A percentile compares a stretch with the other conserved stretches of the same genome.
Evolutionary conservation across 2,113 vertebrate genomes (phyloP).

Genomic region (Tichodroma muraria): DNA sequence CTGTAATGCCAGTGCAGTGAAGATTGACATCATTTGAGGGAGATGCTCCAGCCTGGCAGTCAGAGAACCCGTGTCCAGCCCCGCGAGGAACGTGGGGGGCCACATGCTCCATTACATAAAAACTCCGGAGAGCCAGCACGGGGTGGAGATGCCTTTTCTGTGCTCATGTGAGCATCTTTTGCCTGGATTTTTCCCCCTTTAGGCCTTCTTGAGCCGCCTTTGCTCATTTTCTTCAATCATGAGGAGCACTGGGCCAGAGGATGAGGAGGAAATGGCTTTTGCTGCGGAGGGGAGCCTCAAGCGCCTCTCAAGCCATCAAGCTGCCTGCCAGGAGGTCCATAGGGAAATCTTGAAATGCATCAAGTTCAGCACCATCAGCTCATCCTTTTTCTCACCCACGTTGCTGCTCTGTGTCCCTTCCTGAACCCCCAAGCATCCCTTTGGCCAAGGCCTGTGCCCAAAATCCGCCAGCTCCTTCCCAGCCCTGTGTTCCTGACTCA

Average conservation of each 20-base stretch:
- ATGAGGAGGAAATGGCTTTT: not conserved
- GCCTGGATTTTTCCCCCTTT: not conserved
- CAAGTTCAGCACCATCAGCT: not conserved
- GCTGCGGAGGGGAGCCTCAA: not conserved
- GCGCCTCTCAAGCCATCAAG: accelerated
- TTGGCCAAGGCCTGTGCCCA: accelerated
- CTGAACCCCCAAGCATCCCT: accelerated
- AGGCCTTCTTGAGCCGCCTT: not conserved
- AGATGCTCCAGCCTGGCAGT: not conserved
- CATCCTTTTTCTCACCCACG: accelerated
- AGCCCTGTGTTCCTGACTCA: accelerated
- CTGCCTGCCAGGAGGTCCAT: accelerated
- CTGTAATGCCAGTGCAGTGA: not conserved
- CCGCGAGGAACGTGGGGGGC: not conserved
- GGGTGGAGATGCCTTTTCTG: not conserved
- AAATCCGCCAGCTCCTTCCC: accelerated
- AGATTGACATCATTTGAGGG: not conserved
- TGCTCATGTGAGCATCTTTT: not conserved
- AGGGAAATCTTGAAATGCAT: not conserved
- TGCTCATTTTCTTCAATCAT: not conserved
- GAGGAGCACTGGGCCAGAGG: not conserved
- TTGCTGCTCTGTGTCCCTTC: accelerated
- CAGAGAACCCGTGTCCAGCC: not conserved
- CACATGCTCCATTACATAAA: not conserved
- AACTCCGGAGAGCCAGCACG: accelerated